Percentiles rank a stretch among this genome's conserved stretches.
phyloP scores from a whole-genome alignment of 2,113 vertebrate genomes.

The Pollachius pollachius region DNA sequence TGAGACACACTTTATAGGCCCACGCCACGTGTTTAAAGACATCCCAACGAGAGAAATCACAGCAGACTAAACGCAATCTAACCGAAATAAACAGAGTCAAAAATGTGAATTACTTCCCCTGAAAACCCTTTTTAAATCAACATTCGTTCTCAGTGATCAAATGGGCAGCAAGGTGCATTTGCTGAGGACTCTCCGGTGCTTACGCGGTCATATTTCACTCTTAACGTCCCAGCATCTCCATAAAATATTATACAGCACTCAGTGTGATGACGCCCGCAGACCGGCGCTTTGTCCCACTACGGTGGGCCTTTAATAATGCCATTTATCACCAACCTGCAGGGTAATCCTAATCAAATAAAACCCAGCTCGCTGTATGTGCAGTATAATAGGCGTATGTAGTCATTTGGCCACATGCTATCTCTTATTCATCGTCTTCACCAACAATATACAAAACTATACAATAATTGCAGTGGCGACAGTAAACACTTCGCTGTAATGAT shows the following conservation, averaged over 20 bases:
- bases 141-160: slow-evolving; percentile 49
- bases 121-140: slow-evolving; percentile 56
- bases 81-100: slow-evolving; percentile 17
- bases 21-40: too few species aligned
- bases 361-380: neutral
- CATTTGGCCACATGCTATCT: neutral
- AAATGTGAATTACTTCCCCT: slow-evolving; percentile 58
- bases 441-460: too few species aligned
- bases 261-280: slow-evolving; percentile 59
- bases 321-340: slow-evolving; percentile 37
- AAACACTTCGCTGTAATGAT: too few species aligned
- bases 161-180: slow-evolving; percentile 60
- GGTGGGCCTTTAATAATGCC: slow-evolving; percentile 30
- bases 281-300: slow-evolving; percentile 18
- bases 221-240: slow-evolving; percentile 61
- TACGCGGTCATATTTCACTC: slow-evolving; percentile 66
- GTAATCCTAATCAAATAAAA: slow-evolving; percentile 38
- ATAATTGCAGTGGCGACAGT: too few species aligned
- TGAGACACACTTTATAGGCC: too few species aligned
- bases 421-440: too few species aligned
- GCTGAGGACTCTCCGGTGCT: slow-evolving; percentile 58
- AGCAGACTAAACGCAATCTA: too few species aligned
- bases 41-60: too few species aligned
- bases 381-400: neutral
- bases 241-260: slow-evolving; percentile 72